Conservation (phyloP, 1,140 invertebrate species). For the Euwallacea similis region DNA sequence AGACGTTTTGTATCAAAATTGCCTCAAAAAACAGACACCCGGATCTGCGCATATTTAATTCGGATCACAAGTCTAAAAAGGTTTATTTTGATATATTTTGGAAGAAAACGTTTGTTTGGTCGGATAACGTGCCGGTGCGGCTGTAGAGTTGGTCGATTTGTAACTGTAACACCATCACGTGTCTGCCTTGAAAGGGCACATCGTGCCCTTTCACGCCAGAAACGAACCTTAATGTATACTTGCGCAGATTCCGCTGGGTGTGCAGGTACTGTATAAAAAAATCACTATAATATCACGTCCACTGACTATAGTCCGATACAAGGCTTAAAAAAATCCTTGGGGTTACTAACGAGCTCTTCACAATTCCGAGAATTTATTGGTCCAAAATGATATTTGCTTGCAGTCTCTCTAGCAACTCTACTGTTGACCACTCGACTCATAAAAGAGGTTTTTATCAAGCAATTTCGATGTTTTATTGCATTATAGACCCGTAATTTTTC, state of each 20-base stretch:
- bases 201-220: slow-evolving; percentile 13
- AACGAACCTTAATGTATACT: slow-evolving; percentile 9
- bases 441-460: too few relatives aligned
- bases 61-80: slow-evolving; percentile 38
- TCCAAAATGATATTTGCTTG: too few relatives aligned
- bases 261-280: slow-evolving; percentile 39
- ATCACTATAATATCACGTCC: slow-evolving; percentile 40
- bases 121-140: slow-evolving; percentile 5
- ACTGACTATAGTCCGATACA: slow-evolving; percentile 31
- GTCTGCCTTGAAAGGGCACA: slow-evolving; percentile 13
- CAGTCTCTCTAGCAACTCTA: too few relatives aligned
- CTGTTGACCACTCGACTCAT: too few relatives aligned
- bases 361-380: too few relatives aligned
- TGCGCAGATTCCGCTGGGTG: slow-evolving; percentile 27
- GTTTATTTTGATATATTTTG: slow-evolving; percentile 35
- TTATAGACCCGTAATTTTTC: not conserved
- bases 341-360: not conserved
- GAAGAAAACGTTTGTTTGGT: slow-evolving; percentile 36
- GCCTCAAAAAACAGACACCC: slow-evolving; percentile 23
- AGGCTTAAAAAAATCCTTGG: slow-evolving; percentile 31
- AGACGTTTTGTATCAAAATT: slow-evolving; percentile 1
- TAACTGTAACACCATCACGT: not conserved
- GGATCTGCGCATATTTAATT: slow-evolving; percentile 31
- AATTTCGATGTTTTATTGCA: not conserved
- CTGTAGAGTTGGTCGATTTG: slow-evolving; percentile 29